These are phyloP conservation scores for Sparus aurata DNA, from an alignment of 2,797 vertebrate species.

Conservation along the genomic window DNA sequence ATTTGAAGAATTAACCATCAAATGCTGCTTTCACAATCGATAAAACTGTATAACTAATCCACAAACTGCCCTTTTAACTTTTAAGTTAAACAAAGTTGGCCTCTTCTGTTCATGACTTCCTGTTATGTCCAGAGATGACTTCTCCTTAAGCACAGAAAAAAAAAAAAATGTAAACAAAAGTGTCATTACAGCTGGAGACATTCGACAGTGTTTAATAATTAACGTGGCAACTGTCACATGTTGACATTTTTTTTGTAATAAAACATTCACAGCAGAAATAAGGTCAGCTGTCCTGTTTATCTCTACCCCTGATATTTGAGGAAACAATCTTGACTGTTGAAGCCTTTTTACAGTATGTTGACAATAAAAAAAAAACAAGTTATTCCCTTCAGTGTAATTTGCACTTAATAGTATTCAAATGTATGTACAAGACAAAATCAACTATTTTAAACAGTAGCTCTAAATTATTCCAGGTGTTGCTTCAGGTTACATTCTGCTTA, in stretches of 20 bases:
- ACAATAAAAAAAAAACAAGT: background rate
- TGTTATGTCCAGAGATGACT: background rate
- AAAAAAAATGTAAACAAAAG: background rate
- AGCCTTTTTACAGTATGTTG: background rate
- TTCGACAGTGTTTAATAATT: background rate
- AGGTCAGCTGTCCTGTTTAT: background rate
- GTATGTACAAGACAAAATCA: background rate
- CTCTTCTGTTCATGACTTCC: background rate
- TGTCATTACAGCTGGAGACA: slow-evolving; percentile 19
- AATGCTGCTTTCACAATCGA: background rate
- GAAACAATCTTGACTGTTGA: background rate
- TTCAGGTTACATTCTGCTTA: background rate
- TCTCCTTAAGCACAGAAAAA: no score
- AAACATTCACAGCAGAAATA: slow-evolving; percentile 3
- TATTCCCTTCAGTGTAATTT: background rate
- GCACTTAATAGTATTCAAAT: background rate
- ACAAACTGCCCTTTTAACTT: background rate
- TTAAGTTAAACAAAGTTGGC: background rate
- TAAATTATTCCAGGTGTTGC: background rate
- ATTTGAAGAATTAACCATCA: background rate
- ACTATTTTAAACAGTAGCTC: background rate
- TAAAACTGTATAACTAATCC: background rate
- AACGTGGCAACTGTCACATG: slow-evolving; percentile 8
- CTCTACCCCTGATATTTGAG: background rate
- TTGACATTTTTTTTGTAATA: background rate